Percentiles rank a stretch among this genome's conserved stretches.
Evolutionary conservation across 2,888 invertebrate species (phyloP).

Genomic region (Sarcophaga carnaria): DNA sequence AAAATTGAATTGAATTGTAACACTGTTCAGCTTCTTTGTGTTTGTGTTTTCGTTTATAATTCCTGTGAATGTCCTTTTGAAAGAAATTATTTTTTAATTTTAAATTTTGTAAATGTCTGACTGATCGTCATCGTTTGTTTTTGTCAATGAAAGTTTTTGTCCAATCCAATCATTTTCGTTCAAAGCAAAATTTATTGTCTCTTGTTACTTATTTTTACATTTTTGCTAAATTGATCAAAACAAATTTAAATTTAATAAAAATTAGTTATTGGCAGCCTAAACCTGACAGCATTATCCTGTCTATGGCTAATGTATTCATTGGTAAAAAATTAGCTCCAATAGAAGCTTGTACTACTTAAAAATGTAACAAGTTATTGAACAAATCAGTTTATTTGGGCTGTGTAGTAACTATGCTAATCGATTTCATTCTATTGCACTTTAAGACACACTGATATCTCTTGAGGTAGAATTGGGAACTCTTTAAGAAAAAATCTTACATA

Average conservation of each 20-base stretch:
- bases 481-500: no score
- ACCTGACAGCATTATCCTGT: no score
- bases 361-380: no score
- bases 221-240: not conserved
- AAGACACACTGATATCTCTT: no score
- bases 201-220: not conserved
- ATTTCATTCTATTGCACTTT: no score
- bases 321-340: no score
- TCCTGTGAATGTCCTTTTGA: conserved; percentile 19
- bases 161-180: not conserved
- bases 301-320: no score
- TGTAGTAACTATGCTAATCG: no score
- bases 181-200: not conserved
- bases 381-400: no score
- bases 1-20: conserved; percentile 15
- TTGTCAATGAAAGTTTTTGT: not conserved
- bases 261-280: no score
- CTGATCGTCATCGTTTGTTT: not conserved
- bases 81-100: not conserved
- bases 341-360: no score
- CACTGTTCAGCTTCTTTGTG: not conserved
- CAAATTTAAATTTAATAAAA: not conserved
- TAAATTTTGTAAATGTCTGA: not conserved
- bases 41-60: not conserved
- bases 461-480: no score